phyloP scores from a whole-genome alignment of 2,113 vertebrate species.

The Podocnemis expansa region DNA sequence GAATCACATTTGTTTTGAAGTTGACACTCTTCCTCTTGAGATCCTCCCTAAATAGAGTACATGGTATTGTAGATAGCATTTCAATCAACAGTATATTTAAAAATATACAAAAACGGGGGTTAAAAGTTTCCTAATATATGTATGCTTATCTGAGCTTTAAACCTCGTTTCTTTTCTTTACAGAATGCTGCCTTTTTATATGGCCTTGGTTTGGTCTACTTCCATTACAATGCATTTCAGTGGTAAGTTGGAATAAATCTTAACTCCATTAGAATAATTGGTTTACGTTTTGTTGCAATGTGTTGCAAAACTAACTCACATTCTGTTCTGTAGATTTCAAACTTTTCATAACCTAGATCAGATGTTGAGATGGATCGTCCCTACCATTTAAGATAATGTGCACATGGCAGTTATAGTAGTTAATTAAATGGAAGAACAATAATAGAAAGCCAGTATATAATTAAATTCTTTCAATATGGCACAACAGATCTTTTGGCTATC shows the following conservation, averaged over 20 bases:
- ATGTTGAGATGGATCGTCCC: background rate
- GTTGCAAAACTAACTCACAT: background rate
- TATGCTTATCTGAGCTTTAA: background rate
- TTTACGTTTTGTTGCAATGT: background rate
- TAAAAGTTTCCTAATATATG: background rate
- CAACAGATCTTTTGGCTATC: background rate
- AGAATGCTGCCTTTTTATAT: constrained; percentile 99
- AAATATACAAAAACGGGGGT: background rate
- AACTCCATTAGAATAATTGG: background rate
- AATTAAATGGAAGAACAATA: background rate
- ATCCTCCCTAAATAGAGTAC: background rate
- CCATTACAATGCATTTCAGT: constrained; percentile 99
- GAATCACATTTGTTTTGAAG: background rate
- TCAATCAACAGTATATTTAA: background rate
- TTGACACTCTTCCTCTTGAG: fast-evolving
- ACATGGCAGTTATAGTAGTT: background rate
- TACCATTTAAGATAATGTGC: background rate
- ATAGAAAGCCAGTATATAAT: background rate
- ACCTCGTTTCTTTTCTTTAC: constrained; percentile 71
- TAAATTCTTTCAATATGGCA: fast-evolving
- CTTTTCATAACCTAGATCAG: fast-evolving
- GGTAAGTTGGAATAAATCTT: constrained; percentile 85
- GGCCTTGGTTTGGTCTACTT: constrained; percentile 99
- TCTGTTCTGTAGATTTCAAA: fast-evolving
- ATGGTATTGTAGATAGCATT: background rate